Evolutionary conservation across 2,113 vertebrate genomes (phyloP).

Genomic region (Elgaria multicarinata): DNA sequence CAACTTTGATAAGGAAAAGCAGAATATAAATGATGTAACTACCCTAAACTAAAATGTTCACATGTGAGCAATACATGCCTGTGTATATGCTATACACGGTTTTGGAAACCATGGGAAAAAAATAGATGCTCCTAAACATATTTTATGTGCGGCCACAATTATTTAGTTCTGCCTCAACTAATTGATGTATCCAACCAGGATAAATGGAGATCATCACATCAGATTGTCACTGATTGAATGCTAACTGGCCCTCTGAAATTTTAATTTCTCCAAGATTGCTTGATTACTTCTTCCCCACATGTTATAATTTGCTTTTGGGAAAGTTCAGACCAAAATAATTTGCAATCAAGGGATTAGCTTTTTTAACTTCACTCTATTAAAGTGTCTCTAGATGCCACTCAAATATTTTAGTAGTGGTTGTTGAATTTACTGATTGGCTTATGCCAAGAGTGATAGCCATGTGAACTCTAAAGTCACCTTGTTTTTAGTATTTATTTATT

Average conservation of each 20-base stretch:
- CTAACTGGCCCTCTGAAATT: slow-evolving; percentile 37
- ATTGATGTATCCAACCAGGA: slow-evolving; percentile 25
- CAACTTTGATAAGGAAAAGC: not conserved
- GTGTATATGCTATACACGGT: not conserved
- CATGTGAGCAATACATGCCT: not conserved
- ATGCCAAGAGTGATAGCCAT: not conserved
- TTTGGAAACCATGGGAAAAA: not conserved
- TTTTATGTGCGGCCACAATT: not conserved
- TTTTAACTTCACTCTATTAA: not conserved
- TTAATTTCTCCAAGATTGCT: slow-evolving; percentile 29
- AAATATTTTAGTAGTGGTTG: not conserved
- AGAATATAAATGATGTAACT: not conserved
- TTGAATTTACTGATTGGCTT: not conserved
- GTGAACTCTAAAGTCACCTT: not conserved
- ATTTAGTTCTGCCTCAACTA: slow-evolving; percentile 54
- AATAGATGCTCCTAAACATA: not conserved
- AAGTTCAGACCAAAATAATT: slow-evolving; percentile 27
- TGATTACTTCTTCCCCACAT: slow-evolving; percentile 23
- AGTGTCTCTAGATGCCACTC: not conserved
- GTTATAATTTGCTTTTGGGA: slow-evolving; percentile 18
- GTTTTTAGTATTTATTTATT: too few relatives aligned
- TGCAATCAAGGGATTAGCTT: not conserved
- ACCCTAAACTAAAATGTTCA: not conserved
- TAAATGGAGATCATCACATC: not conserved
- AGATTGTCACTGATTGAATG: slow-evolving; percentile 28